Base-by-base conservation (phyloP, 2,113 vertebrate species). In the Podarcis cretensis region DNA sequence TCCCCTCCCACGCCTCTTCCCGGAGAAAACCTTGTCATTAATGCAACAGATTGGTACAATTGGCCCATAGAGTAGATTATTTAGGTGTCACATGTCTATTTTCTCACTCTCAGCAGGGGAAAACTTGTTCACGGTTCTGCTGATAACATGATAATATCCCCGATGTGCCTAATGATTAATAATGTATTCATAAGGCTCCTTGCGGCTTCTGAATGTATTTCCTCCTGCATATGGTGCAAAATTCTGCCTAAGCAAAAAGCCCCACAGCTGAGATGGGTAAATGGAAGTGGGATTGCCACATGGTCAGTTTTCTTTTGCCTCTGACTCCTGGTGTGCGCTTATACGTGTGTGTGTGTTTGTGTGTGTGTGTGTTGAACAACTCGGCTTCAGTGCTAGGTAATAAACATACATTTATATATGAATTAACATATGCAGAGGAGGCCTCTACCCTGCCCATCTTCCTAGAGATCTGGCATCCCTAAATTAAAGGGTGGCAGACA, bases 101-200 rank as follows among this genome's bases (percentile, higher is more conserved):
- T 90, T 88, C 83, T 88, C 8, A 37, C 2, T 71, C 54, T 63
- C 86, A 18, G 25, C 89, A 87, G 85, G 89, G 73, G 75, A 78
- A 83, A 13, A 78, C 71, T 48, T 6, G 88, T 88, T 35, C 73
- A 85, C 81, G 82, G 57, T 21, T 75, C 91, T 80, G 66, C 54
- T 69, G 69, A 4, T 92, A 85, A 40, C 25, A 92, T 85, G 87
- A 88, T n/a, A 76, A 87, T 84, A 35, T 79, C 43, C 40, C 89
- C 73, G 85, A 83, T 83, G 80, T 87, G 89, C 74, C 75, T 79
- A 90, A 87, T 87, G 85, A 57, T 1, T 65, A 63, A 79, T 92
- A 48, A 92, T 68, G 73, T 74, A 91, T 85, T 92, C 6, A 79
- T 16, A 66, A 89, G n/a, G 2, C 91, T 82, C 54, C 20, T 20